A percentile compares a stretch with the other conserved stretches of the same genome.
These are phyloP conservation scores for Albula glossodonta DNA, from an alignment of 2,113 vertebrate species.

Conservation along the genomic window DNA sequence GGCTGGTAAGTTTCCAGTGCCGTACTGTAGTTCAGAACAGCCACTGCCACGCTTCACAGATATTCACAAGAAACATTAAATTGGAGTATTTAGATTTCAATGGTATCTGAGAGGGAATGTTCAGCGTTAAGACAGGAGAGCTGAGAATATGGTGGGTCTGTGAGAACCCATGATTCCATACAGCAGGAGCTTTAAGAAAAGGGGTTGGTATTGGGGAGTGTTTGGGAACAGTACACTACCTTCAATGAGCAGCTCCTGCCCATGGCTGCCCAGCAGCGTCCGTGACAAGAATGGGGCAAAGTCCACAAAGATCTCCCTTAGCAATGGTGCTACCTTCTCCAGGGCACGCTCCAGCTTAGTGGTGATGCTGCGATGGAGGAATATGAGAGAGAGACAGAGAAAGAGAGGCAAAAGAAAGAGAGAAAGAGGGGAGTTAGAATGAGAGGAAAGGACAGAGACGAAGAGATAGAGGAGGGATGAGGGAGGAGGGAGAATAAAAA, in stretches of 20 bases:
- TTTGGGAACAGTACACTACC: constrained; percentile 75
- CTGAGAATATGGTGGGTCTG: too few relatives aligned
- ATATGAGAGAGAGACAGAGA: constrained; percentile 45
- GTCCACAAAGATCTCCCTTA: constrained; percentile 98
- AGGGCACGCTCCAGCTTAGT: constrained; percentile 97
- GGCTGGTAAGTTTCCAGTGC: too few relatives aligned
- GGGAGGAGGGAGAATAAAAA: background rate
- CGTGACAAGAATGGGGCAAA: constrained; percentile 97
- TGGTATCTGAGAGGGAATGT: too few relatives aligned
- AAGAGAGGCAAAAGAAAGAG: constrained; percentile 21
- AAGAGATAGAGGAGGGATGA: background rate
- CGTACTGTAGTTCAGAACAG: too few relatives aligned
- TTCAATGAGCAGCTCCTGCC: constrained; percentile 99
- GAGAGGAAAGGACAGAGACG: background rate
- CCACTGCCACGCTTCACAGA: too few relatives aligned
- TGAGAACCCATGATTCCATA: too few relatives aligned
- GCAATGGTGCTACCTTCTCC: constrained; percentile 97
- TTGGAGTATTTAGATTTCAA: too few relatives aligned
- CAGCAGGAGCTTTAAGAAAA: background rate
- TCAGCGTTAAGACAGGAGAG: too few relatives aligned
- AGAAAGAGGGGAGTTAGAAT: too few relatives aligned
- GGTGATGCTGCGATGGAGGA: constrained; percentile 80
- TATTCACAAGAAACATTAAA: too few relatives aligned
- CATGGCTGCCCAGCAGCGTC: constrained; percentile 95
- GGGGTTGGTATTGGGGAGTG: too few relatives aligned